Conservation (phyloP, 1,140 invertebrate species). For the Macrotrachela quadricornifera region DNA sequence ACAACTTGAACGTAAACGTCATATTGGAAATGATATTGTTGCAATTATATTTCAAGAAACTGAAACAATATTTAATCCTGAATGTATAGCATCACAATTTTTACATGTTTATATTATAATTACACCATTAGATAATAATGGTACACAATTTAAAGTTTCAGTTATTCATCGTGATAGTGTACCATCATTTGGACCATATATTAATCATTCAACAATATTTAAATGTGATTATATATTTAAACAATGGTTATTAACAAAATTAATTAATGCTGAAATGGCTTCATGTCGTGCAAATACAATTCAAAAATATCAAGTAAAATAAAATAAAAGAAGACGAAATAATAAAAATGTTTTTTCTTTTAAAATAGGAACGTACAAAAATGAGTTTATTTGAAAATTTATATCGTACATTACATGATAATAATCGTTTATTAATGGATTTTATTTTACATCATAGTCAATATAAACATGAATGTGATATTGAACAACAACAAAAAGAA, state of each 20-base stretch:
- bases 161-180: constrained; percentile 83
- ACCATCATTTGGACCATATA: constrained; percentile 74
- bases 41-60: constrained; percentile 51
- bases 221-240: not conserved
- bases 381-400: too few species aligned
- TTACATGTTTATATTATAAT: constrained; percentile 67
- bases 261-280: constrained; percentile 4
- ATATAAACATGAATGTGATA: too few species aligned
- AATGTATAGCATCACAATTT: constrained; percentile 94
- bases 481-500: too few species aligned
- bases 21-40: constrained; percentile 77
- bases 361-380: too few species aligned
- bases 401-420: too few species aligned
- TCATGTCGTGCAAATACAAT: constrained; percentile 87
- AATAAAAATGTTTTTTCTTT: too few species aligned
- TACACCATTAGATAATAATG: constrained; percentile 34
- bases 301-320: too few species aligned
- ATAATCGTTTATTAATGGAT: too few species aligned
- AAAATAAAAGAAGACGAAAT: too few species aligned
- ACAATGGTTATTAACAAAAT: constrained; percentile 7
- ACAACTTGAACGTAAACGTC: constrained; percentile 59
- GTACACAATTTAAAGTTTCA: constrained; percentile 40
- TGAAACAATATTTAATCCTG: constrained; percentile 86
- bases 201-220: constrained; percentile 56
- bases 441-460: too few species aligned